phyloP scores from a whole-genome alignment of 2,797 vertebrate species.

The Sphenopsis melanotis region DNA sequence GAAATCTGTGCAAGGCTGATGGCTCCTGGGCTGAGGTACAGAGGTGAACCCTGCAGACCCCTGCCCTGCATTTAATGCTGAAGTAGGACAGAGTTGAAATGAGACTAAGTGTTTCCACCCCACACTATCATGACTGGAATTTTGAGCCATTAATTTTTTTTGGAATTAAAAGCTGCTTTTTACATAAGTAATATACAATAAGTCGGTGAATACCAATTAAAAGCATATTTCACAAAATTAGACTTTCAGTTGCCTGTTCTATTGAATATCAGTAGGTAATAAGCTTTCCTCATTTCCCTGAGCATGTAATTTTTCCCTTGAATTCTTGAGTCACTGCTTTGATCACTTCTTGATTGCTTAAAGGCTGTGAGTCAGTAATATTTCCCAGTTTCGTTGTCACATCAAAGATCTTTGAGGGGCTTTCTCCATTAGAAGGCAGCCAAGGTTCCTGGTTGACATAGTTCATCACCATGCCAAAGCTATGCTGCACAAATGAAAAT shows the following conservation, averaged over 20 bases:
- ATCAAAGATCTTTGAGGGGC: constrained; percentile 56
- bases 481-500: constrained; percentile 20
- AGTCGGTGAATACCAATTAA: constrained; percentile 44
- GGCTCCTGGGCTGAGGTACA: fast-evolving
- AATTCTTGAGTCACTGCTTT: constrained; percentile 60
- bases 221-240: constrained; percentile 42
- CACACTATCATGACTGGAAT: constrained; percentile 12
- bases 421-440: constrained; percentile 43
- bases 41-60: neutral
- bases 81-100: neutral
- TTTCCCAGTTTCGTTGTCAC: constrained; percentile 35
- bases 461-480: constrained; percentile 41
- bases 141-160: constrained; percentile 20
- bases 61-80: neutral
- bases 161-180: neutral
- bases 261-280: constrained; percentile 33
- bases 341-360: constrained; percentile 60
- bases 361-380: constrained; percentile 56
- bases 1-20: neutral
- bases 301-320: constrained; percentile 53
- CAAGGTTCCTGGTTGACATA: constrained; percentile 44
- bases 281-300: constrained; percentile 45
- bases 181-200: constrained; percentile 47
- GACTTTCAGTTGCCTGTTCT: constrained; percentile 29
- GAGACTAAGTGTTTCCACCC: neutral